Conservation (phyloP, 2,888 invertebrate genomes). For the Cyaniris semiargus region DNA sequence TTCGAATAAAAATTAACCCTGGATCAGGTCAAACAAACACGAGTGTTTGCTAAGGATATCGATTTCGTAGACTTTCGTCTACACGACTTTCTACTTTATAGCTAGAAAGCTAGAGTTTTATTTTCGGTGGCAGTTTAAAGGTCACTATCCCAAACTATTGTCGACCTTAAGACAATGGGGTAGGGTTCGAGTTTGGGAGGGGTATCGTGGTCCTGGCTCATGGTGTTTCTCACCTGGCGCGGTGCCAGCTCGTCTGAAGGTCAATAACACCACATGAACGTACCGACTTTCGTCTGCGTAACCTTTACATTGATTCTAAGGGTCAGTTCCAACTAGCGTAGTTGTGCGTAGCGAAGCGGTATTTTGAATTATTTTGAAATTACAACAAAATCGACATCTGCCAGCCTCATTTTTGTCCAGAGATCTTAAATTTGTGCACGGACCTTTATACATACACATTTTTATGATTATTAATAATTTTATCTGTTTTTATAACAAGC, state of each 20-base stretch:
- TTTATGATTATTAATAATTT: no score
- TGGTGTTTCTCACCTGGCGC: constrained; percentile 36
- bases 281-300: not conserved
- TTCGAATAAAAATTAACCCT: constrained; percentile 24
- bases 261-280: constrained; percentile 34
- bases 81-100: not conserved
- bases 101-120: not conserved
- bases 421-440: no score
- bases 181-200: not conserved
- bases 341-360: not conserved
- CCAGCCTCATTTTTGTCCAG: no score
- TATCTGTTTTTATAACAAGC: no score
- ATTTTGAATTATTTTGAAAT: no score
- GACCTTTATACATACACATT: no score
- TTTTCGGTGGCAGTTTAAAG: not conserved
- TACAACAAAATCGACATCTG: no score
- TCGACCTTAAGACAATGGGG: not conserved
- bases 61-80: not conserved
- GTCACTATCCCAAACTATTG: not conserved
- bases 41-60: constrained; percentile 26
- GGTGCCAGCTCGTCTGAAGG: constrained; percentile 39
- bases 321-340: not conserved
- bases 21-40: constrained; percentile 20
- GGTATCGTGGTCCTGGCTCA: constrained; percentile 6
- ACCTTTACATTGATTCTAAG: not conserved